Conservation (phyloP, 2,797 vertebrate species). For the Hippopotamyrus pictus region DNA sequence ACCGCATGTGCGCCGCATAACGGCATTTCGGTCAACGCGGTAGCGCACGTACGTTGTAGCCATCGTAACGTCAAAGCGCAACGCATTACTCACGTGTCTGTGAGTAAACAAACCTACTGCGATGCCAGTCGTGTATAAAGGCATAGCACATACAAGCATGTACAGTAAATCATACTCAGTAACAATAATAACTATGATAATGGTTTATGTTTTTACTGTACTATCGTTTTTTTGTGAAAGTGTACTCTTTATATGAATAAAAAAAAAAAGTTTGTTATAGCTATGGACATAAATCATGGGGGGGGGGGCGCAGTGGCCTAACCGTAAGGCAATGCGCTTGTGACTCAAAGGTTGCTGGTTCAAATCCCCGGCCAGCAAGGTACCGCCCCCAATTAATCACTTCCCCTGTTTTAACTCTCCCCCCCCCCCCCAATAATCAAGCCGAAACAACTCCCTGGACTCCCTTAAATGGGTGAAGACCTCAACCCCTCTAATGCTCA, state of each 20-base stretch:
- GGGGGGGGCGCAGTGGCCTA: background rate
- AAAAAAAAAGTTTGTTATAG: background rate
- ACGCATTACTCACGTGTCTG: background rate
- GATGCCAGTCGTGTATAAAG: background rate
- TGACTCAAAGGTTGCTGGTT: background rate
- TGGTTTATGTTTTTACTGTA: background rate
- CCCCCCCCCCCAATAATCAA: background rate
- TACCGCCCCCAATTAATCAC: background rate
- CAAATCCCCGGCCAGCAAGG: background rate
- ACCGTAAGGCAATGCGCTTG: background rate
- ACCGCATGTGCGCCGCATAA: background rate
- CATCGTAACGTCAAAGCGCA: background rate
- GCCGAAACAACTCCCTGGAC: background rate
- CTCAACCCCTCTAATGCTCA: background rate
- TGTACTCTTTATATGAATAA: background rate
- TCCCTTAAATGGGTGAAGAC: background rate
- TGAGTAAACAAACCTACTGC: background rate
- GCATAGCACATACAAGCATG: background rate
- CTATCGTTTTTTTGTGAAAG: background rate
- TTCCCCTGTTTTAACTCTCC: background rate
- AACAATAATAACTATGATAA: background rate
- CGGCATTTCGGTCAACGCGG: background rate
- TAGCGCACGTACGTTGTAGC: background rate
- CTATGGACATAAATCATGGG: background rate
- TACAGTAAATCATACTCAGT: background rate